Percentiles rank a stretch among this genome's conserved stretches.
Evolutionary conservation across 2,797 vertebrate genomes (phyloP).

Genomic region (Limnodromus scolopaceus): DNA sequence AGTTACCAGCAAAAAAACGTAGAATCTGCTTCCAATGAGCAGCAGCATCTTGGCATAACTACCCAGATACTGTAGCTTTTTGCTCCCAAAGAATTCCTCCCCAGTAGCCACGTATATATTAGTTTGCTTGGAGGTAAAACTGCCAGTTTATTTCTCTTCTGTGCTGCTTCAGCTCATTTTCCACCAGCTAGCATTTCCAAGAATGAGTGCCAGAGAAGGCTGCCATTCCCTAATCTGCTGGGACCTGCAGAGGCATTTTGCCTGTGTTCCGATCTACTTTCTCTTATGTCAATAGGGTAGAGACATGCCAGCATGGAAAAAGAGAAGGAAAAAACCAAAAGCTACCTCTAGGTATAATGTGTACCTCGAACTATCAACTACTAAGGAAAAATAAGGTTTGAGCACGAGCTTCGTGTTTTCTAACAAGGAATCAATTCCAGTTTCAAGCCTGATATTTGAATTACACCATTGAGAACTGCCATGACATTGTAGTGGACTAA

Average conservation of each 20-base stretch:
- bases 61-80: background rate
- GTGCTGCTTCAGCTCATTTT: background rate
- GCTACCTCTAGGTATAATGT: fast-evolving
- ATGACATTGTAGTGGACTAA: background rate
- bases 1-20: background rate
- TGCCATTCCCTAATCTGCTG: background rate
- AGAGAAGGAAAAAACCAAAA: background rate
- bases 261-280: background rate
- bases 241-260: background rate
- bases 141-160: background rate
- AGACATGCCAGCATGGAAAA: background rate
- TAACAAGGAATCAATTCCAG: background rate
- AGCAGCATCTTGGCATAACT: background rate
- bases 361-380: background rate
- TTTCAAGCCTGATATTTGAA: background rate
- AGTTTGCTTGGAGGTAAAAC: background rate
- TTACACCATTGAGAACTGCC: background rate
- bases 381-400: background rate
- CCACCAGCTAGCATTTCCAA: background rate
- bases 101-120: background rate
- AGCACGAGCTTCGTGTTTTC: background rate
- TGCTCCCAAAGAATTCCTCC: background rate
- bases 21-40: background rate
- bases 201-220: background rate
- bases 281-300: background rate